Base-by-base conservation (phyloP, 2,113 vertebrate genomes). In the Ursus arctos region DNA sequence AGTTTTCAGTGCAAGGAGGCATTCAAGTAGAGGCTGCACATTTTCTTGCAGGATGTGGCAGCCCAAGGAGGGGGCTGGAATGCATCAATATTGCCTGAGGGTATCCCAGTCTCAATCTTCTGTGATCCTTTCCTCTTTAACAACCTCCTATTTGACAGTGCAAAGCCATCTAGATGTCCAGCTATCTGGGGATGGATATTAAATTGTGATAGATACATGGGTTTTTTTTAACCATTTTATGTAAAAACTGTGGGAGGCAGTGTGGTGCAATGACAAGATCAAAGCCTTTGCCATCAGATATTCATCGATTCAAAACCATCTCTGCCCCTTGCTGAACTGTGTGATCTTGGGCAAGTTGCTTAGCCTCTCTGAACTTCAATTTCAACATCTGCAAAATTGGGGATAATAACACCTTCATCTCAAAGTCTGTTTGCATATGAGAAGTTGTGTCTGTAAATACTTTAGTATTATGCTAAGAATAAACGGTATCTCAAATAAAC, bases 131-230 rank as follows among this genome's bases (percentile, higher is more conserved):
- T 72, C 9, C 1, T n/a, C 22, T 4, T 63, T 49, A 49, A 65
- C 24, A n/a, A 57, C 51, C 36, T 81, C 28, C 57, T 57, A 1
- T 4, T 24, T n/a, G 59, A 51, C 63, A 57, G 40, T 7, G 21
- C 13, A 36, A 53, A 77, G 15, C 19, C 7, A 14, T 51, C 21
- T 40, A 51, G 19, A 15, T 12, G 65, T 26, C 69, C 67, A 47
- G 2, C 40, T 53, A 2, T 18, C 59, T n/a, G 43, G 24, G 11
- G 15, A n/a, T 2, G 53, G 59, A 26, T 21, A 21, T 7, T 11
- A 26, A 15, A 10, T 16, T 49, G 36, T 28, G 82, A n/a, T 1
- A 16, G 13, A 15, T 2, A 4, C 0, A 5, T 0, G 18, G 14
- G 36, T 36, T 61, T 8, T 4, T 6, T 28, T 28, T 55, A 18